Percentiles rank a stretch among this genome's conserved stretches.
phyloP scores from a whole-genome alignment of 2,888 invertebrate species.

The Heliconius hortense region DNA sequence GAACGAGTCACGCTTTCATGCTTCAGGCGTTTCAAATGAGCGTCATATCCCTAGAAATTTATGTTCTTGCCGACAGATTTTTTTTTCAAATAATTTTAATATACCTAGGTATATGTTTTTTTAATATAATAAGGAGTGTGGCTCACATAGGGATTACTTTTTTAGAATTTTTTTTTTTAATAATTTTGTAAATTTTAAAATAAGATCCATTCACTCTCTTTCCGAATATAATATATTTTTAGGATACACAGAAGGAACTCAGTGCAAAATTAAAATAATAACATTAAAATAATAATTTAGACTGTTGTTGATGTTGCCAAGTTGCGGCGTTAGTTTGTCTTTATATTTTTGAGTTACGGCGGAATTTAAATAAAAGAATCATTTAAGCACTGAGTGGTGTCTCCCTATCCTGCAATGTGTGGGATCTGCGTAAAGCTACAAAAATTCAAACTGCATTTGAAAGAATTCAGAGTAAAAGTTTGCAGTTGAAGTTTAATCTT shows the following conservation, averaged over 20 bases:
- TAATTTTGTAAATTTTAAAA: too few species aligned
- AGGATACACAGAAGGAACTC: too few species aligned
- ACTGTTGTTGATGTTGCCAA: too few species aligned
- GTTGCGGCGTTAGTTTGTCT: too few species aligned
- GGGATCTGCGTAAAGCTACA: not conserved
- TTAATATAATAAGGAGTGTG: not conserved
- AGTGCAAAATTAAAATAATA: too few species aligned
- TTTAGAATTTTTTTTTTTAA: too few species aligned
- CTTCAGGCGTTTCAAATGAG: conserved; percentile 15
- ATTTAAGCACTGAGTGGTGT: not conserved
- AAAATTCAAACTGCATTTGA: not conserved
- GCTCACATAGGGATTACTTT: not conserved
- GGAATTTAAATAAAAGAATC: too few species aligned
- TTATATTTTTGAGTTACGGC: too few species aligned
- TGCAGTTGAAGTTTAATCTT: not conserved
- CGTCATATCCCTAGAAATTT: conserved; percentile 9
- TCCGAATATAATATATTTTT: too few species aligned
- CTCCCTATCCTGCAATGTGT: not conserved
- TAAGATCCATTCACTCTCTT: too few species aligned
- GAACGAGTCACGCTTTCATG: conserved; percentile 19
- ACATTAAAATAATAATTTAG: too few species aligned
- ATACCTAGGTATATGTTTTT: not conserved
- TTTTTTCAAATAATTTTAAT: not conserved
- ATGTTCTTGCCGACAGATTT: not conserved
- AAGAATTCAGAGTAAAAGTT: not conserved